Percentiles rank a stretch among this genome's conserved stretches.
These are phyloP conservation scores for Apolygus lucorum DNA, from an alignment of 1,140 invertebrate genomes.

Conservation along the genomic window DNA sequence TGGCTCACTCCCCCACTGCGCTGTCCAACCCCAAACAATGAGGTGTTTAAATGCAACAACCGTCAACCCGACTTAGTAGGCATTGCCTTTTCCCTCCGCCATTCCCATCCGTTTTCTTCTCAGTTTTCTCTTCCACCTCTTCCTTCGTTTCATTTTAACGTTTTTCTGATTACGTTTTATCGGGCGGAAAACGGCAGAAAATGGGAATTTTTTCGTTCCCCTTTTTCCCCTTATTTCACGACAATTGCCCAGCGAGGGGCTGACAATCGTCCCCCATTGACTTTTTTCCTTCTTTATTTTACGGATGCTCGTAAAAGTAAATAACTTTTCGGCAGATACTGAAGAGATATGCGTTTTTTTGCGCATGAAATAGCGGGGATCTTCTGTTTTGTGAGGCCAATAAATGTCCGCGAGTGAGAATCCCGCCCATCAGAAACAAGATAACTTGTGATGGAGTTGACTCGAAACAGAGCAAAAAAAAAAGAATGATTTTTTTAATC, in stretches of 20 bases:
- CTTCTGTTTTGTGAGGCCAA: no score
- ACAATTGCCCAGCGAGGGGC: constrained; percentile 15
- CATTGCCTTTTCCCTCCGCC: constrained; percentile 21
- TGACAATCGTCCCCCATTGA: background rate
- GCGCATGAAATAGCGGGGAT: no score
- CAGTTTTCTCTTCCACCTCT: background rate
- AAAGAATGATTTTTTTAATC: no score
- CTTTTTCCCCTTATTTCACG: constrained; percentile 5
- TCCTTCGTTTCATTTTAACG: background rate
- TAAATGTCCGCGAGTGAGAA: no score
- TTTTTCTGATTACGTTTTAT: constrained; percentile 32
- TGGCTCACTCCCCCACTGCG: constrained; percentile 1
- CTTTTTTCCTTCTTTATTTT: constrained; percentile 5
- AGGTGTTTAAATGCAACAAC: constrained; percentile 33
- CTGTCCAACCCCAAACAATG: constrained; percentile 20
- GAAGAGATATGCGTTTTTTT: no score
- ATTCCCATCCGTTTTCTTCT: background rate
- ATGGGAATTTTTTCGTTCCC: constrained; percentile 21
- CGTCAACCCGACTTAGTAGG: constrained; percentile 24
- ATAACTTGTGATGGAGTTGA: no score
- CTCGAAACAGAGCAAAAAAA: no score
- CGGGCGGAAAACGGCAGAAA: constrained; percentile 33
- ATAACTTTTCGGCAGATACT: constrained; percentile 17
- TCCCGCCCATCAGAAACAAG: no score
- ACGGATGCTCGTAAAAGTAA: constrained; percentile 14